Conservation (phyloP, 1,140 invertebrate species). For the Ips nitidus region DNA sequence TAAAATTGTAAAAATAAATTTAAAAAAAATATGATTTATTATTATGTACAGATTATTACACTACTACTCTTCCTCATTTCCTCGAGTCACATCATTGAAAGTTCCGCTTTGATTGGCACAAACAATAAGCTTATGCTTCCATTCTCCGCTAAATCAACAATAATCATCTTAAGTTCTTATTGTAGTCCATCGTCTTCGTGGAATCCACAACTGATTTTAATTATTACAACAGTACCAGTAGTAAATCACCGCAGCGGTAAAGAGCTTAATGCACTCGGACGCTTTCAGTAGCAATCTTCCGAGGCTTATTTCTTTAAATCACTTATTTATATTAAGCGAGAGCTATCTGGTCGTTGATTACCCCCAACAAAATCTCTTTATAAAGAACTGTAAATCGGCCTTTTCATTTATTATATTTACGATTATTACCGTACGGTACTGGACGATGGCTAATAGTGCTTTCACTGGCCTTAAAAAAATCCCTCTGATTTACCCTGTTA, state of each 20-base stretch:
- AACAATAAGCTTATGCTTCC: too few species aligned
- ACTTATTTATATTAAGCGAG: not conserved
- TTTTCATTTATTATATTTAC: not conserved
- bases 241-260: not conserved
- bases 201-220: not conserved
- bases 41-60: too few species aligned
- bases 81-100: too few species aligned
- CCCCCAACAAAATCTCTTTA: not conserved
- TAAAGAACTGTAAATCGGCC: conserved; percentile 1
- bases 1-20: too few species aligned
- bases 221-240: not conserved
- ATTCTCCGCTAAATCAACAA: not conserved
- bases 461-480: not conserved
- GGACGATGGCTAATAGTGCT: not conserved
- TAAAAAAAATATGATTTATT: too few species aligned
- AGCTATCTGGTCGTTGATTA: not conserved
- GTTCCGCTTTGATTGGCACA: too few species aligned
- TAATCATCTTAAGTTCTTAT: not conserved
- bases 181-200: too few species aligned
- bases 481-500: not conserved
- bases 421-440: not conserved
- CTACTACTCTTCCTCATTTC: too few species aligned
- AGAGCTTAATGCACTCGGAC: too few species aligned
- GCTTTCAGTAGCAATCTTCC: not conserved
- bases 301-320: not conserved